Conservation (phyloP, 2,888 invertebrate species). For the Plagodis dolabraria region DNA sequence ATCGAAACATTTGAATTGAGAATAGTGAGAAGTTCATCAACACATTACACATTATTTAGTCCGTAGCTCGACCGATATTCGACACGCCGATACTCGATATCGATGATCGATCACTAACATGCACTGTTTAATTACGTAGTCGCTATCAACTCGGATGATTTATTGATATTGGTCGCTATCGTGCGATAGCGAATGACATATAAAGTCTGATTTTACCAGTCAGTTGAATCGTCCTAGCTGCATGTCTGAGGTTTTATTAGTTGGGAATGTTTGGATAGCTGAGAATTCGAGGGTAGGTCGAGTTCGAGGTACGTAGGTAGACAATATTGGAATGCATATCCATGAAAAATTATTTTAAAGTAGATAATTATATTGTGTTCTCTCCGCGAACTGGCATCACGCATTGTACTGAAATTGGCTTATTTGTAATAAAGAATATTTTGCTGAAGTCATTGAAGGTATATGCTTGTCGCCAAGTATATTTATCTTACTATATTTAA, state of each 20-base stretch:
- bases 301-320: slow-evolving; percentile 9
- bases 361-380: too few species aligned
- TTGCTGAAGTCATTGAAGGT: too few species aligned
- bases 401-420: too few species aligned
- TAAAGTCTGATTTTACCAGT: slow-evolving; percentile 34
- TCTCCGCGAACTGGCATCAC: too few species aligned
- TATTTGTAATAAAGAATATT: too few species aligned
- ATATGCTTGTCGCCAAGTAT: too few species aligned
- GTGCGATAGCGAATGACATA: slow-evolving; percentile 47
- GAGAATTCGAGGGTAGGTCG: slow-evolving; percentile 21
- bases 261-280: slow-evolving; percentile 23
- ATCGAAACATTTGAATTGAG: too few species aligned
- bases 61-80: slow-evolving; percentile 13
- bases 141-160: slow-evolving; percentile 72
- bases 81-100: slow-evolving; percentile 38
- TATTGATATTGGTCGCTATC: slow-evolving; percentile 75
- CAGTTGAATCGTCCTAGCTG: slow-evolving; percentile 21
- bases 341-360: neutral
- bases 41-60: slow-evolving; percentile 28
- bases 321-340: slow-evolving; percentile 11
- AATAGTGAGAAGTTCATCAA: slow-evolving; percentile 35
- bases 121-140: slow-evolving; percentile 70
- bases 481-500: too few species aligned
- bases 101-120: slow-evolving; percentile 67
- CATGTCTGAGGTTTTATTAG: slow-evolving; percentile 12